A percentile compares a stretch with the other conserved stretches of the same genome.
phyloP scores from a whole-genome alignment of 2,113 vertebrate species.

The Carassius gibelio region DNA sequence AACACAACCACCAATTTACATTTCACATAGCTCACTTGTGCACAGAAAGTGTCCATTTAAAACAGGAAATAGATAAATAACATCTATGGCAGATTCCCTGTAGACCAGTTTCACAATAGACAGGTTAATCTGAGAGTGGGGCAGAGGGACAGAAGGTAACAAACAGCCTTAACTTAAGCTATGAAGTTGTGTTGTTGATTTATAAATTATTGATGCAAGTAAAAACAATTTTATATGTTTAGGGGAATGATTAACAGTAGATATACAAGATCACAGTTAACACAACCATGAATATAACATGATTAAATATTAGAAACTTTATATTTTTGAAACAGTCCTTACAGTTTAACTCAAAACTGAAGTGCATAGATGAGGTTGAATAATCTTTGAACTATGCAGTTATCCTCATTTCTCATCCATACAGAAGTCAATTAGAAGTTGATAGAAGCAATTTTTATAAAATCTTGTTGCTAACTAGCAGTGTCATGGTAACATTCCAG shows the following conservation, averaged over 20 bases:
- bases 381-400: too few species aligned
- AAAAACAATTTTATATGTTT: background rate
- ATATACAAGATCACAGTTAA: background rate
- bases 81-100: slow-evolving; percentile 20
- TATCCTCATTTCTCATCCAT: too few species aligned
- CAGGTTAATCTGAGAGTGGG: slow-evolving; percentile 75
- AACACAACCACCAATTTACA: background rate
- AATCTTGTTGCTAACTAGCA: too few species aligned
- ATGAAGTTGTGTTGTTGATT: slow-evolving; percentile 68
- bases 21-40: background rate
- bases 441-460: too few species aligned
- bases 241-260: background rate
- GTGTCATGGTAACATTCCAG: too few species aligned
- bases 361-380: too few species aligned
- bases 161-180: slow-evolving; percentile 70
- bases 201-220: slow-evolving; percentile 60
- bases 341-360: too few species aligned
- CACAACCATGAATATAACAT: background rate
- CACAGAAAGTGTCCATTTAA: background rate
- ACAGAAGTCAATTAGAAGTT: too few species aligned
- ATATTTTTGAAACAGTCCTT: too few species aligned
- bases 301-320: background rate
- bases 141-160: slow-evolving; percentile 58
- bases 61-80: slow-evolving; percentile 1
- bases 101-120: slow-evolving; percentile 61